Evolutionary conservation across 2,888 invertebrate genomes (phyloP), one percentile per base, ranked within the genome.

Genomic region (Melanargia galathea): DNA sequence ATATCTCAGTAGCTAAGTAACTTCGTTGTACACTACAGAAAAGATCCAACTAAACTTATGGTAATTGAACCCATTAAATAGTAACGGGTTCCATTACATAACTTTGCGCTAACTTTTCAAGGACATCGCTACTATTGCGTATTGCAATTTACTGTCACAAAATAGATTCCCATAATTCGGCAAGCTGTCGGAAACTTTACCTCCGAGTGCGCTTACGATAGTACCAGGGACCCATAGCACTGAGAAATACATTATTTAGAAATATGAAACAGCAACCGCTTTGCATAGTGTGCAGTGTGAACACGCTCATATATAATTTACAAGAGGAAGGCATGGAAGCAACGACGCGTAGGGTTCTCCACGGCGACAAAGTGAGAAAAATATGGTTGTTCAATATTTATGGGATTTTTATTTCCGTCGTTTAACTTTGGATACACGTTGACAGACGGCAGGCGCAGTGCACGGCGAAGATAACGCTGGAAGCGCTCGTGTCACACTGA

Each of bases 341-440:
- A 78, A 76, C 76, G 76, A 81, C 80, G 76, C 74, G 78, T 75
- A 75, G 78, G 75, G 79, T n/a, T n/a, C 78, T 77, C 76, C 77
- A 73, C 74, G 71, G 79, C 87, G 87, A 89, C 90, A 88, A 90
- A 90, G 90, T 89, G 87, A 88, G 89, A 89, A 90, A 90, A 88
- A 89, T 90, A 89, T 88, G 81, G 83, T 88, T 82, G 85, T 86
- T 90, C 87, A 90, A 90, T 90, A 90, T 90, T 90, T 90, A 90
- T 89, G 87, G 86, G 83, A 85, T 82, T 89, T 88, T 88, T 89
- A 88, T 89, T 86, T 87, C 83, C 83, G 83, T 88, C 85, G 86
- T 87, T 89, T 87, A 87, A 86, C 79, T 79, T 80, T 80, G 82
- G 79, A 81, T 82, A 81, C 85, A 84, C 82, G 83, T 80, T 77